Base-by-base conservation (phyloP, 2,113 vertebrate species). In the Antigone vipio region DNA sequence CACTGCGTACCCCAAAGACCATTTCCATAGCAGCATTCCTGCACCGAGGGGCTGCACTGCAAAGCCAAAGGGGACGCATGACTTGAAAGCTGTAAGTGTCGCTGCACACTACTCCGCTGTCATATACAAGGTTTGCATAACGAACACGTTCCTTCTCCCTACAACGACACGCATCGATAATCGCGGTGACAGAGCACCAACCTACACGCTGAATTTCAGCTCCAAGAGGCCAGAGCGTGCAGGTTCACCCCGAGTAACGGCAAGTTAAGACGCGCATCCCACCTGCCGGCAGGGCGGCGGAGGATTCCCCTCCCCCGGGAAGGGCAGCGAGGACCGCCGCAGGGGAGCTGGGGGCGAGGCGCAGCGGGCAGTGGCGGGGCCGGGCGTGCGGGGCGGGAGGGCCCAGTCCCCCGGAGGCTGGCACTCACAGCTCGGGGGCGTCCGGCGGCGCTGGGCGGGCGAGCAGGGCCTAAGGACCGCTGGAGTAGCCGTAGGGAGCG, bases 111-210 rank as follows among this genome's bases (percentile, higher is more conserved):
- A 98, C 98, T 50, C 98, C 98, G 6, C 98, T 96, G 92, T 98
- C 98, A 63, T 98, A 98, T 97, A 98, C 98, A n/a, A 99, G 98
- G 95, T 99, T 99, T 89, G 98, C 98, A 80, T 97, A 98, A 55
- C 11, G 77, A 18, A 27, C 11, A 10, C 94, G 69, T 8, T 96
- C 97, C 34, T 97, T 97, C n/a, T 88, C 76, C 82, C 98, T 99
- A 87, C 9, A 89, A 90, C 30, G 76, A 6, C 89, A 69, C 63
- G 81, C 38, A 21, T 29, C 12, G 2, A 15, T 3, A 23, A 23
- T 3, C 22, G 47, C 1, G 29, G 18, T 22, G 40, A 19, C 47
- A 35, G 19, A 11, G 40, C 56, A 10, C 34, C 66, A 9, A 22
- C 50, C 59, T 5, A 5, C 38, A 30, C 9, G 4, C 49, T 26